Percentiles rank a stretch among this genome's conserved stretches.
Conservation (phyloP, 92 coral and sea anemone genomes). For the Anthopleura xanthogrammica region DNA sequence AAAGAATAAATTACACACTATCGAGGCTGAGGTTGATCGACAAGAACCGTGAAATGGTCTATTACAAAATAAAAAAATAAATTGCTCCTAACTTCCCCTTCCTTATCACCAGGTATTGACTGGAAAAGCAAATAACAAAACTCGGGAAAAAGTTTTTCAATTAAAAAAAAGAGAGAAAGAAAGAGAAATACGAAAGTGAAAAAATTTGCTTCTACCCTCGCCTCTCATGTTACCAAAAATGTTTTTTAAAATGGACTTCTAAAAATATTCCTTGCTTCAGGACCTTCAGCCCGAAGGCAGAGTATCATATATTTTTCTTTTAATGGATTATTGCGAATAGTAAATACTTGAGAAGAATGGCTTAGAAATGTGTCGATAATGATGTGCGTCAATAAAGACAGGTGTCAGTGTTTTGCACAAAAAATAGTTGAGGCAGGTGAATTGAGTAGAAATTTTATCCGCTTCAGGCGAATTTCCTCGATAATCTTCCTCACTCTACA, state of each 20-base stretch:
- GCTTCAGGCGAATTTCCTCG: background rate
- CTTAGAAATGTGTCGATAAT: background rate
- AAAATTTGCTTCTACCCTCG: background rate
- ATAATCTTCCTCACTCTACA: background rate
- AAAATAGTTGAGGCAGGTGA: background rate
- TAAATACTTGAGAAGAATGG: background rate
- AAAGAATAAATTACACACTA: too few relatives aligned
- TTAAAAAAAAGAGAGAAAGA: background rate
- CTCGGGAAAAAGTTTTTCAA: too few relatives aligned
- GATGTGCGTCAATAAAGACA: background rate
- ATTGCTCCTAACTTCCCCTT: too few relatives aligned
- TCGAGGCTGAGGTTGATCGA: too few relatives aligned
- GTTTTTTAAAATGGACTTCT: background rate
- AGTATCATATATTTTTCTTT: too few relatives aligned
- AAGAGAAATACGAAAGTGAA: background rate
- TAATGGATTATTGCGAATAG: background rate
- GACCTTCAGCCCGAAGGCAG: too few relatives aligned
- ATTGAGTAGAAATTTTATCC: background rate
- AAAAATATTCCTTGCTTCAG: too few relatives aligned
- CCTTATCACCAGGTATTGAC: too few relatives aligned
- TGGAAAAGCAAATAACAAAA: too few relatives aligned
- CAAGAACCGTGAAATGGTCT: too few relatives aligned
- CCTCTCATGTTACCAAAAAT: background rate
- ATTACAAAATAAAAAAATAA: too few relatives aligned
- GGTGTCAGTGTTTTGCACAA: background rate